Conservation (phyloP, 1,140 invertebrate genomes). For the Plodia interpunctella region DNA sequence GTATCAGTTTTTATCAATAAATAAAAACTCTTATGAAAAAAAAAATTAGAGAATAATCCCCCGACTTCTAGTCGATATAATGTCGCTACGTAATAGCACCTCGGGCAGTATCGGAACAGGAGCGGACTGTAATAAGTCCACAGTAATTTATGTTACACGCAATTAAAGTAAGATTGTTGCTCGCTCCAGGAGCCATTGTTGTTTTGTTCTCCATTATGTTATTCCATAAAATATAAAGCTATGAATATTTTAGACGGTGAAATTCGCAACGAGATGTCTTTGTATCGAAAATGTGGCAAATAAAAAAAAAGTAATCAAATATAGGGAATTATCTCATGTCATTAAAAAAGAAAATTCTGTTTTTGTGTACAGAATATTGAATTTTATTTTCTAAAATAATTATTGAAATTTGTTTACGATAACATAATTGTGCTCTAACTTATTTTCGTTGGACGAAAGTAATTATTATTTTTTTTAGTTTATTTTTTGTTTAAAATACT, state of each 20-base stretch:
- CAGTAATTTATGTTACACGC: constrained; percentile 71
- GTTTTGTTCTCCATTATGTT: constrained; percentile 20
- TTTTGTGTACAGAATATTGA: too few relatives aligned
- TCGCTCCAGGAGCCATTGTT: constrained; percentile 25
- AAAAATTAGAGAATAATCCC: not conserved
- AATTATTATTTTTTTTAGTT: too few relatives aligned
- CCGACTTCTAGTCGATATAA: constrained; percentile 1
- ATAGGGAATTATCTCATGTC: too few relatives aligned
- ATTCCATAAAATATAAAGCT: constrained; percentile 21
- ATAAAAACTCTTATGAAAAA: not conserved
- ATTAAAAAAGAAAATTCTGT: too few relatives aligned
- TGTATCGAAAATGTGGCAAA: too few relatives aligned
- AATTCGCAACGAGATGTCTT: not conserved
- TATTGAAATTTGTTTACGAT: too few relatives aligned
- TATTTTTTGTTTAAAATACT: too few relatives aligned
- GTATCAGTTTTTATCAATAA: too few relatives aligned
- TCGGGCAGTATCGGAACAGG: constrained; percentile 53
- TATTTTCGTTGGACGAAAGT: too few relatives aligned
- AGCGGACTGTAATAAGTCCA: constrained; percentile 70
- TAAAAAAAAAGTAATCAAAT: too few relatives aligned
- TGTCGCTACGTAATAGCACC: constrained; percentile 33
- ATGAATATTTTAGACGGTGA: not conserved
- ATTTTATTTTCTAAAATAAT: too few relatives aligned
- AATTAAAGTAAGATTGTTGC: constrained; percentile 74
- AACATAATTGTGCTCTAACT: too few relatives aligned